Evolutionary conservation across 2,888 invertebrate genomes (phyloP), one percentile per base, ranked within the genome.

Genomic region (Eretmocerus hayati): DNA sequence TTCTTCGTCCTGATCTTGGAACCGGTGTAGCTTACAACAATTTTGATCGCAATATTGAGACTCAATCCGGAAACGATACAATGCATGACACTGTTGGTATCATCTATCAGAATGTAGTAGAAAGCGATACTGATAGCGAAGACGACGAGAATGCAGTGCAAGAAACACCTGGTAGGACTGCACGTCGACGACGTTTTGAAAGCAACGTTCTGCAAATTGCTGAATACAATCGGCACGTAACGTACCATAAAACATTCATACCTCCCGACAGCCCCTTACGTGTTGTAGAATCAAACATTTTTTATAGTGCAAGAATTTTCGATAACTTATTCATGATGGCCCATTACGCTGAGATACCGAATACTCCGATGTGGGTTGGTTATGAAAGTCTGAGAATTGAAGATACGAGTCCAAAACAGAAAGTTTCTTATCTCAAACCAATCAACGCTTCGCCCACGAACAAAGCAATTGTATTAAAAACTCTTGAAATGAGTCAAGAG

Each of bases 321-420:
- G 33, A 33, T 8, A 20, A 46, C 8, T 5, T 35, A n/a, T 60
- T 56, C 56, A 33, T 62, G 46, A n/a, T 63, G 2, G 58, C 58
- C 1, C 60, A 63, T 51, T 49, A 30, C 5, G 44, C 58, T 3
- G 26, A 59, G 44, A 43, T 63, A 35, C 11, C 30, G 4, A 52
- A 62, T n/a, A 60, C 59, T 5, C 64, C 64, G 33, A 61, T 60
- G 59, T 67, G 65, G 65, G 59, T 61, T 15, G 64, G 65, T n/a
- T 67, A 56, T 37, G 62, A 65, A 52, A 54, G 55, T 40, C 3
- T 4, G 21, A 37, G 4, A 3, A 37, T 15, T 9, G 15, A 20
- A 5, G 37, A 37, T 11, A 4, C 3, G 3, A 21, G 20, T 21
- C 2, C 4, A 20, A 49, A 50, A 33, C 62, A 63, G 50, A 56